These are phyloP conservation scores for Sorex maritimensis DNA, from an alignment of 2,797 vertebrate species.

Conservation along the genomic window DNA sequence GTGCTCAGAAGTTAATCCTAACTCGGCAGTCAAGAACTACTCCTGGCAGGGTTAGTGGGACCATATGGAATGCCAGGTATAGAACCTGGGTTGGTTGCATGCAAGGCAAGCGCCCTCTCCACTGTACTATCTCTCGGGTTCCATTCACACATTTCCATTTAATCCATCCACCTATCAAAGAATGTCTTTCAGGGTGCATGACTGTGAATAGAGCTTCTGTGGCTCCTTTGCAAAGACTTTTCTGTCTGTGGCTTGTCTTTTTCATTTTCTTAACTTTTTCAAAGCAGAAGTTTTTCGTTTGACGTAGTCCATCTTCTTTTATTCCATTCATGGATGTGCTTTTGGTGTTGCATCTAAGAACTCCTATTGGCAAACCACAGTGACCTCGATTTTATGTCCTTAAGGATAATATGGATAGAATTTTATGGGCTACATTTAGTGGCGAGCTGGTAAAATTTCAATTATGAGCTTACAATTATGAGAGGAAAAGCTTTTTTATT, in stretches of 20 bases:
- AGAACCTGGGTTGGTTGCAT: too few species aligned
- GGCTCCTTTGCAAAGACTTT: not conserved
- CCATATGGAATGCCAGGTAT: too few species aligned
- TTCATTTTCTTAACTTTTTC: slow-evolving; percentile 8
- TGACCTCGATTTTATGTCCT: slow-evolving; percentile 38
- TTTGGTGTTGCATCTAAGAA: slow-evolving; percentile 3
- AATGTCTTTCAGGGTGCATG: not conserved
- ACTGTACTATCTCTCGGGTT: too few species aligned
- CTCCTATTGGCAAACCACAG: not conserved
- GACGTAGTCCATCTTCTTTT: not conserved
- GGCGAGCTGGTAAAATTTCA: not conserved
- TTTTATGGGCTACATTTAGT: slow-evolving; percentile 6
- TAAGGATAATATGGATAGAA: slow-evolving; percentile 16
- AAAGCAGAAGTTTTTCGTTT: not conserved
- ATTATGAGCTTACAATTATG: slow-evolving; percentile 23
- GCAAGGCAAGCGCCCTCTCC: too few species aligned
- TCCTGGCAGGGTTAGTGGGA: too few species aligned
- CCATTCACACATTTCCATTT: not conserved
- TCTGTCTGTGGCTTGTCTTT: not conserved
- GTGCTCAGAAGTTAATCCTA: too few species aligned
- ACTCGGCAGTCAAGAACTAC: too few species aligned
- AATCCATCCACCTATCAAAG: not conserved
- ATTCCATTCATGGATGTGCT: not conserved
- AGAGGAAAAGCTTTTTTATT: not conserved
- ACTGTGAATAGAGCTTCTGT: not conserved